Evolutionary conservation across 2,888 invertebrate genomes (phyloP).

Genomic region (Dorcus parallelipipedus): DNA sequence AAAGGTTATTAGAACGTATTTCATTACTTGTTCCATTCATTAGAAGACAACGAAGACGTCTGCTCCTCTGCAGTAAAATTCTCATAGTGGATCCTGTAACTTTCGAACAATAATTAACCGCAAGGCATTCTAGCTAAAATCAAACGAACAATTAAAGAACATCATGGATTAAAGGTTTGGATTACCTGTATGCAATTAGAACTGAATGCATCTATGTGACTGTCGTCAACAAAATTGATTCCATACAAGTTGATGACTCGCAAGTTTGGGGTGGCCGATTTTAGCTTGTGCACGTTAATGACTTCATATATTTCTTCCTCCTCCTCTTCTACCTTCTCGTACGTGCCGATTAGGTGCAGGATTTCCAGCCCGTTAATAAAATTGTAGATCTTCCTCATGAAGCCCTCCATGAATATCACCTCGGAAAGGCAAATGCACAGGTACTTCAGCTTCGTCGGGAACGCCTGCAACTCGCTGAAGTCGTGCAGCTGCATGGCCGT

Average conservation of each 20-base stretch:
- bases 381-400: slow-evolving; percentile 99
- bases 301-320: slow-evolving; percentile 99
- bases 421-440: slow-evolving; percentile 87
- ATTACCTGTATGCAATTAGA: slow-evolving; percentile 87
- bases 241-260: slow-evolving; percentile 97
- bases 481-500: slow-evolving; percentile 99
- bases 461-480: slow-evolving; percentile 97
- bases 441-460: slow-evolving; percentile 94
- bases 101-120: slow-evolving; percentile 95
- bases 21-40: slow-evolving; percentile 96
- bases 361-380: slow-evolving; percentile 98
- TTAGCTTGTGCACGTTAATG: slow-evolving; percentile 97
- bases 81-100: slow-evolving; percentile 96
- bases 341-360: slow-evolving; percentile 94
- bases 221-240: slow-evolving; percentile 97
- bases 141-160: too few relatives aligned
- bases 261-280: slow-evolving; percentile 96
- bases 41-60: slow-evolving; percentile 85
- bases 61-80: slow-evolving; percentile 88
- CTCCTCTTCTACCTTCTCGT: slow-evolving; percentile 96
- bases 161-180: background rate
- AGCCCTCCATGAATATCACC: slow-evolving; percentile 99
- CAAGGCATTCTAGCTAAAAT: slow-evolving; percentile 86
- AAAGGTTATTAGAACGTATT: slow-evolving; percentile 6
- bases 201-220: slow-evolving; percentile 96